Conservation (phyloP, 2,797 vertebrate species). For the Anguilla anguilla region DNA sequence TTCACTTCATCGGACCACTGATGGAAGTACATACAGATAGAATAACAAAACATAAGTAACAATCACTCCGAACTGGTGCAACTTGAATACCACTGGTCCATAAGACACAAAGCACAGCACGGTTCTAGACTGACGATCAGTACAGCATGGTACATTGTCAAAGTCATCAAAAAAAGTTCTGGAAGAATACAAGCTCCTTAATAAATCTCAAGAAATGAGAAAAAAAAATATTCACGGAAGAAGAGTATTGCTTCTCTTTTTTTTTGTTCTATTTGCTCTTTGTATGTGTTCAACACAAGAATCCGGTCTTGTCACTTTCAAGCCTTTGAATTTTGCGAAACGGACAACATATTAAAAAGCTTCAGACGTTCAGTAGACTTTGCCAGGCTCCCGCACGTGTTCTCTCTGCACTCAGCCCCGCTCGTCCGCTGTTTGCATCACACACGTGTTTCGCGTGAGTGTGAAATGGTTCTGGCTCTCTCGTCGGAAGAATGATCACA, state of each 20-base stretch:
- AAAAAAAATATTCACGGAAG: neutral
- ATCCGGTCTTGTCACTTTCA: conserved; percentile 35
- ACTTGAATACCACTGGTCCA: conserved; percentile 50
- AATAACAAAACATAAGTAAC: conserved; percentile 13
- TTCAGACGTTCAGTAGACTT: conserved; percentile 10
- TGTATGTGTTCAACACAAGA: conserved; percentile 49
- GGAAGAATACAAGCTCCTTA: conserved; percentile 58
- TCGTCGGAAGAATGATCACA: conserved; percentile 42
- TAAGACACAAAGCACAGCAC: conserved; percentile 59
- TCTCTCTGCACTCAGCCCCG: neutral
- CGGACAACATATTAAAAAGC: neutral
- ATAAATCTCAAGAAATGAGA: conserved; percentile 13
- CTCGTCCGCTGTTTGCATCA: neutral
- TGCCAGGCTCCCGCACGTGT: neutral
- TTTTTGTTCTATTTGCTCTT: conserved; percentile 54
- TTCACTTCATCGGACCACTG: conserved; percentile 26
- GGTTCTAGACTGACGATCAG: conserved; percentile 36
- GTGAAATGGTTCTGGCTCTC: conserved; percentile 8
- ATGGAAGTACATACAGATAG: conserved; percentile 14
- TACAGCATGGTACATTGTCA: conserved; percentile 52
- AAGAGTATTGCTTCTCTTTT: conserved; percentile 37
- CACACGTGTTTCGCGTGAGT: neutral
- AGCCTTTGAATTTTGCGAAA: neutral
- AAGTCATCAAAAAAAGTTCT: conserved; percentile 52
- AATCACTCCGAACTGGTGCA: conserved; percentile 51